Percentiles rank a stretch among this genome's conserved stretches.
These are phyloP conservation scores for Excalfactoria chinensis DNA, from an alignment of 2,113 vertebrate species.

Conservation along the genomic window DNA sequence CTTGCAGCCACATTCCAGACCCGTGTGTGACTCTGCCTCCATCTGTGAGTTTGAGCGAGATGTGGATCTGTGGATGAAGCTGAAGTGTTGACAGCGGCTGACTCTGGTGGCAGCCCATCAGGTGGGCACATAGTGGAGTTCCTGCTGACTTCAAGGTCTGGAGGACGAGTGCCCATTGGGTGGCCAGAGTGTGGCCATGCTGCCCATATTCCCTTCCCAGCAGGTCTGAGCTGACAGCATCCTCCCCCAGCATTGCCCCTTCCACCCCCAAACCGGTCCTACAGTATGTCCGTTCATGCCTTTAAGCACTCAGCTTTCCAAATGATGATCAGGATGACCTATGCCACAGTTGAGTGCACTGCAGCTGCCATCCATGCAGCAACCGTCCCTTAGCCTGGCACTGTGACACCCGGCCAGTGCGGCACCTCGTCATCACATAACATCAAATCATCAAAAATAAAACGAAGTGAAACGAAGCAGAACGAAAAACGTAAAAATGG, in stretches of 20 bases:
- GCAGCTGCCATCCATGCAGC: neutral
- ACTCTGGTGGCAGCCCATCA: neutral
- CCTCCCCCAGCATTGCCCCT: neutral
- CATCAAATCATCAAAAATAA: neutral
- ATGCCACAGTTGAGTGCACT: neutral
- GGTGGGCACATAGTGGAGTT: neutral
- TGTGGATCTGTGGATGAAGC: neutral
- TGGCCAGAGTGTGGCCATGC: accelerated
- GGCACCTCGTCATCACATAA: neutral
- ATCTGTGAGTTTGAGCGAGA: neutral
- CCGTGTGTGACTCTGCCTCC: neutral
- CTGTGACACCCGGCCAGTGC: neutral
- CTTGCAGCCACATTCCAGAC: neutral
- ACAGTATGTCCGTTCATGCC: accelerated
- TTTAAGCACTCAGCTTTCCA: neutral
- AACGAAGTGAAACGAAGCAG: neutral
- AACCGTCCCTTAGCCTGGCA: neutral
- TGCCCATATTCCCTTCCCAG: neutral
- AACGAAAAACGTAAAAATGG: neutral
- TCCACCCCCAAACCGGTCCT: neutral
- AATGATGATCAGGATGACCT: neutral
- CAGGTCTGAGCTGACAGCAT: neutral
- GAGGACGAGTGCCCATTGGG: neutral
- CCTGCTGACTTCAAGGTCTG: neutral
- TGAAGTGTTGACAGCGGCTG: neutral